Conservation (phyloP, 2,888 invertebrate genomes). For the Zootermopsis nevadensis region DNA sequence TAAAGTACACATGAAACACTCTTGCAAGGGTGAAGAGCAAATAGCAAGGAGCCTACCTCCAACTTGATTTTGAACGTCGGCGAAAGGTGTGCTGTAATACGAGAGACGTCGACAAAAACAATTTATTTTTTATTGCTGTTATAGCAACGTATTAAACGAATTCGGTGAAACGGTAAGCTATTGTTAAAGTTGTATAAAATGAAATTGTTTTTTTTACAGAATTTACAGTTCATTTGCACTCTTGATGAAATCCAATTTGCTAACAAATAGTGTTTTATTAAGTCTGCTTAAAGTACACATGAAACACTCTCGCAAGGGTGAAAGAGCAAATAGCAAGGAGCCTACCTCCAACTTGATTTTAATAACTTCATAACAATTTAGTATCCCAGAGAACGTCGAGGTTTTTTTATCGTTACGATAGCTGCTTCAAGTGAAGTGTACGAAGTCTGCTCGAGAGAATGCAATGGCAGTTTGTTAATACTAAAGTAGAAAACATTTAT, state of each 20-base stretch:
- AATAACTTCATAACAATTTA: not conserved
- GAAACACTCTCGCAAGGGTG: not conserved
- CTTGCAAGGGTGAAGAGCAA: no score
- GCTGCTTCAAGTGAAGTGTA: not conserved
- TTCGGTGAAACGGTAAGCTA: not conserved
- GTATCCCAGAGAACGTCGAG: not conserved
- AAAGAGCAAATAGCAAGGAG: no score
- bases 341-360: not conserved
- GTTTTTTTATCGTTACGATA: not conserved
- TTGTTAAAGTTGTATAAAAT: not conserved
- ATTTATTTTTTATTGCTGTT: no score
- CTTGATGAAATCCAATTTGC: not conserved
- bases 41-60: not conserved
- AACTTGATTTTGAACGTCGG: no score
- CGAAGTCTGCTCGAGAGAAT: not conserved
- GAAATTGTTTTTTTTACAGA: not conserved
- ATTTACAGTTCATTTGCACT: not conserved
- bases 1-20: not conserved
- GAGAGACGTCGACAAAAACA: no score
- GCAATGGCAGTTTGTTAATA: no score
- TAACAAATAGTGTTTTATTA: not conserved
- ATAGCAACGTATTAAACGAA: not conserved
- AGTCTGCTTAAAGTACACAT: not conserved
- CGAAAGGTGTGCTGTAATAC: no score
- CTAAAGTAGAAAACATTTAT: no score